Evolutionary conservation across 2,797 vertebrate species (phyloP).

Genomic region (Ctenopoma multispine): DNA sequence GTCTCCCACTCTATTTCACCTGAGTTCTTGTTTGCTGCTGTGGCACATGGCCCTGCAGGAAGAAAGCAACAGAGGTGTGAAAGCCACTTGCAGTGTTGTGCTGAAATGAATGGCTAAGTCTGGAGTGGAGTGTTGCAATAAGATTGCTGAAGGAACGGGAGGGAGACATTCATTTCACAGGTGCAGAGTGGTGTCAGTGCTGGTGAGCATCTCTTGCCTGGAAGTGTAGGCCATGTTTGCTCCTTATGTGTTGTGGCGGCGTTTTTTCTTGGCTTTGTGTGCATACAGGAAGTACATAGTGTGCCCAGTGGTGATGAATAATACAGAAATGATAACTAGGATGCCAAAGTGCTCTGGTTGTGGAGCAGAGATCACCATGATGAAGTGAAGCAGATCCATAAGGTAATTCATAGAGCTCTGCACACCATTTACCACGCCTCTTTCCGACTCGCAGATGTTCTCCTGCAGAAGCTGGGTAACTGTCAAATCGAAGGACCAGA

Average conservation of each 20-base stretch:
- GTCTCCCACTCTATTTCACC: slow-evolving; percentile 76
- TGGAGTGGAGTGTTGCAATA: slow-evolving; percentile 67
- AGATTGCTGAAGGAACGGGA: slow-evolving; percentile 64
- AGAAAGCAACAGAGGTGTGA: slow-evolving; percentile 64
- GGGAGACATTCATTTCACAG: slow-evolving; percentile 78
- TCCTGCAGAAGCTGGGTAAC: slow-evolving; percentile 86
- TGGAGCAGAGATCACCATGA: slow-evolving; percentile 83
- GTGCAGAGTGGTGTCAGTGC: slow-evolving; percentile 68
- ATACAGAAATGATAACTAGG: slow-evolving; percentile 84
- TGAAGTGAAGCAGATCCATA: slow-evolving; percentile 87
- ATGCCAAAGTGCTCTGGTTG: slow-evolving; percentile 84
- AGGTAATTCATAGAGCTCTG: slow-evolving; percentile 90
- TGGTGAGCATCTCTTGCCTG: slow-evolving; percentile 49
- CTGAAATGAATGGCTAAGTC: slow-evolving; percentile 74
- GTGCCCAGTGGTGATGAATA: slow-evolving; percentile 83
- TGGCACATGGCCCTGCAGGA: slow-evolving; percentile 52
- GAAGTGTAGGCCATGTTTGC: slow-evolving; percentile 23
- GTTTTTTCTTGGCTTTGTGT: slow-evolving; percentile 84
- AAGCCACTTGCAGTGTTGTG: slow-evolving; percentile 69
- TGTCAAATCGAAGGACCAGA: slow-evolving; percentile 87
- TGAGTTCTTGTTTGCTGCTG: slow-evolving; percentile 70
- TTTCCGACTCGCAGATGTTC: slow-evolving; percentile 86
- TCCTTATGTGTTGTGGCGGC: slow-evolving; percentile 75
- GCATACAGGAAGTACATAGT: slow-evolving; percentile 85
- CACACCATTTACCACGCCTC: slow-evolving; percentile 84